phyloP scores from a whole-genome alignment of 2,797 vertebrate genomes.

The Leptoclinus maculatus region DNA sequence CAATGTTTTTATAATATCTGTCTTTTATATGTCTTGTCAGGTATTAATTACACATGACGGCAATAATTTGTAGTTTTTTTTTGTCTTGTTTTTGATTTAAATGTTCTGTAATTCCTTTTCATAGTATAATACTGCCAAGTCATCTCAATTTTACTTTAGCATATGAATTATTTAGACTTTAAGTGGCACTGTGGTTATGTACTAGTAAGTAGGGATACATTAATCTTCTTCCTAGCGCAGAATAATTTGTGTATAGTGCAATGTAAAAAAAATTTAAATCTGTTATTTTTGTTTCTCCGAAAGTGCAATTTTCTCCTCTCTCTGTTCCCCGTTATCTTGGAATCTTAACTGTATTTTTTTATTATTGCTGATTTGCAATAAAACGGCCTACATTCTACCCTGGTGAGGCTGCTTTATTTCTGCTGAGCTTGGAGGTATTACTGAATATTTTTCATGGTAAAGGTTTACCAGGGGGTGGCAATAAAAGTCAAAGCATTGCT shows the following conservation, averaged over 20 bases:
- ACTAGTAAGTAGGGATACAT: conserved; percentile 24
- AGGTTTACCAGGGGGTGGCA: conserved; percentile 79
- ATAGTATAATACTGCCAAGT: conserved; percentile 11
- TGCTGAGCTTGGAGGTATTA: conserved; percentile 76
- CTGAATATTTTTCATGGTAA: conserved; percentile 78
- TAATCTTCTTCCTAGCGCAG: conserved; percentile 29
- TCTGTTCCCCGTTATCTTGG: conserved; percentile 42
- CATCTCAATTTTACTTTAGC: conserved; percentile 30
- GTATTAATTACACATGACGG: neutral
- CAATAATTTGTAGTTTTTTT: conserved; percentile 16
- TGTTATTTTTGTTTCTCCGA: conserved; percentile 45
- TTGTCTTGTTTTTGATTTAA: conserved; percentile 21
- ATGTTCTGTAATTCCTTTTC: conserved; percentile 20
- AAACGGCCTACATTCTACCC: conserved; percentile 69
- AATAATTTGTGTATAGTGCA: conserved; percentile 38
- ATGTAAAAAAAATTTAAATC: conserved; percentile 23
- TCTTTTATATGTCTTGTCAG: conserved; percentile 1
- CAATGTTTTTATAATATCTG: neutral
- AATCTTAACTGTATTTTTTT: conserved; percentile 49
- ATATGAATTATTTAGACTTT: conserved; percentile 44
- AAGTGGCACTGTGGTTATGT: conserved; percentile 30
- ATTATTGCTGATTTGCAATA: conserved; percentile 77
- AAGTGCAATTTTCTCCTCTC: conserved; percentile 61
- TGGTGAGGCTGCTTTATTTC: conserved; percentile 68
- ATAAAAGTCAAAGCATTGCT: conserved; percentile 77